Evolutionary conservation across 2,797 vertebrate genomes (phyloP).

Genomic region (Microctenopoma stevenorrisi): DNA sequence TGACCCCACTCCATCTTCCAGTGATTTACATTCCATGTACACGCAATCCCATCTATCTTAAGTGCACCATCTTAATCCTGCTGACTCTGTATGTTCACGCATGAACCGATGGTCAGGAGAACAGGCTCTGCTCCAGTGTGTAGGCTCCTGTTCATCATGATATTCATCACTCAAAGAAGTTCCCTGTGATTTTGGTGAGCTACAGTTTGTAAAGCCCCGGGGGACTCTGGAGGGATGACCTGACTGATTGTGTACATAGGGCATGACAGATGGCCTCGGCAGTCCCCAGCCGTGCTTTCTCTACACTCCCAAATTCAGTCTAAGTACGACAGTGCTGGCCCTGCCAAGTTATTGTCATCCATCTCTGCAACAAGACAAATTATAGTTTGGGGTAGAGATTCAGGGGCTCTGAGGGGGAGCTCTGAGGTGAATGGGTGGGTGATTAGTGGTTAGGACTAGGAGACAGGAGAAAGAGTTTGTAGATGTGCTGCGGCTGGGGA

Average conservation of each 20-base stretch:
- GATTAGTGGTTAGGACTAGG: slow-evolving; percentile 51
- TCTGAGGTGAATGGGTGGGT: slow-evolving; percentile 48
- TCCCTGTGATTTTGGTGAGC: slow-evolving; percentile 44
- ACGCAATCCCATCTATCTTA: slow-evolving; percentile 63
- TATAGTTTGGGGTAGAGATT: slow-evolving; percentile 59
- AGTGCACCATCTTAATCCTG: slow-evolving; percentile 42
- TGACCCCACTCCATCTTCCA: slow-evolving; percentile 64
- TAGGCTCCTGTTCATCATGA: slow-evolving; percentile 28
- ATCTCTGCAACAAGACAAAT: slow-evolving; percentile 72
- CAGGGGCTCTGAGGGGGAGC: slow-evolving; percentile 47
- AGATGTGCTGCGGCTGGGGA: slow-evolving; percentile 32
- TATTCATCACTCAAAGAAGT: slow-evolving; percentile 41
- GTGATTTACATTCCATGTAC: slow-evolving; percentile 57
- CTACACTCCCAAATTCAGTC: slow-evolving; percentile 50
- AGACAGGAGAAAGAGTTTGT: slow-evolving; percentile 32
- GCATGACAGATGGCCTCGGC: slow-evolving; percentile 68
- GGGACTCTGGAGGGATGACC: slow-evolving; percentile 56
- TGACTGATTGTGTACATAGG: slow-evolving; percentile 68
- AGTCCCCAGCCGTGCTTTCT: slow-evolving; percentile 60
- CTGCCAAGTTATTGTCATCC: slow-evolving; percentile 69
- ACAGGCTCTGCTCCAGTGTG: slow-evolving; percentile 45
- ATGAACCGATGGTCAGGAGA: slow-evolving; percentile 26
- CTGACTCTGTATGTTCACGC: slow-evolving; percentile 58
- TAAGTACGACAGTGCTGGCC: slow-evolving; percentile 57
- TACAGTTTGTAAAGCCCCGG: slow-evolving; percentile 46